A percentile compares a stretch with the other conserved stretches of the same genome.
phyloP scores from a whole-genome alignment of 2,888 invertebrate species.

The Epiblema foenella region DNA sequence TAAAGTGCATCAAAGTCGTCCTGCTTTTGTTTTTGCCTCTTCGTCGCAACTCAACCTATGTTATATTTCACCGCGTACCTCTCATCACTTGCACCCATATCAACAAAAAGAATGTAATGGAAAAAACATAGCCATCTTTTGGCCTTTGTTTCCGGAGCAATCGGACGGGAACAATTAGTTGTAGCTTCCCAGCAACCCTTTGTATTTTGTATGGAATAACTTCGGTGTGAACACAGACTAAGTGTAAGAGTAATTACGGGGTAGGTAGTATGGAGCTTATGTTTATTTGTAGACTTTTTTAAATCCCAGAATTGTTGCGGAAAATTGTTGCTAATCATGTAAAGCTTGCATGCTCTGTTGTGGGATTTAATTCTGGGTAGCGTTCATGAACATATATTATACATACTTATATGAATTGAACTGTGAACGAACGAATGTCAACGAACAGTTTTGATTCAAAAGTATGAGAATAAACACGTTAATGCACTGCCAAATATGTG shows the following conservation, averaged over 20 bases:
- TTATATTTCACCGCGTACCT: conserved; percentile 14
- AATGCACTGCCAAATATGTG: no score
- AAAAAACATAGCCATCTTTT: conserved; percentile 60
- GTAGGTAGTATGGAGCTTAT: conserved; percentile 12
- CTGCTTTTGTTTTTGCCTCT: no score
- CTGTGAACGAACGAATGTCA: no score
- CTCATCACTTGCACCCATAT: conserved; percentile 46
- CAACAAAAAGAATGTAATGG: conserved; percentile 55
- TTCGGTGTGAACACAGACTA: conserved; percentile 25
- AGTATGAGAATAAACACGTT: no score
- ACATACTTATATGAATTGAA: no score
- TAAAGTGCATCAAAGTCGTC: no score
- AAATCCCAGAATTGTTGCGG: conserved; percentile 9
- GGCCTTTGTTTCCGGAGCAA: conserved; percentile 60
- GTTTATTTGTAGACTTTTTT: conserved; percentile 1
- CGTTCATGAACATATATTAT: no score
- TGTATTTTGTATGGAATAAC: conserved; percentile 37
- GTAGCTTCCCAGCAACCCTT: conserved; percentile 52
- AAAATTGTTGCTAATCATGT: conserved; percentile 5
- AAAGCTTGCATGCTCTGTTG: background rate
- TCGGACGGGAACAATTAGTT: conserved; percentile 62
- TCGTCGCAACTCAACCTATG: no score
- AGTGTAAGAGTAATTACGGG: conserved; percentile 22
- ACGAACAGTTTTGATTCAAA: no score
- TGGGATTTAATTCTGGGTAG: no score